Base-by-base conservation (phyloP, 2,113 vertebrate species). In the Trematomus loennbergii region DNA sequence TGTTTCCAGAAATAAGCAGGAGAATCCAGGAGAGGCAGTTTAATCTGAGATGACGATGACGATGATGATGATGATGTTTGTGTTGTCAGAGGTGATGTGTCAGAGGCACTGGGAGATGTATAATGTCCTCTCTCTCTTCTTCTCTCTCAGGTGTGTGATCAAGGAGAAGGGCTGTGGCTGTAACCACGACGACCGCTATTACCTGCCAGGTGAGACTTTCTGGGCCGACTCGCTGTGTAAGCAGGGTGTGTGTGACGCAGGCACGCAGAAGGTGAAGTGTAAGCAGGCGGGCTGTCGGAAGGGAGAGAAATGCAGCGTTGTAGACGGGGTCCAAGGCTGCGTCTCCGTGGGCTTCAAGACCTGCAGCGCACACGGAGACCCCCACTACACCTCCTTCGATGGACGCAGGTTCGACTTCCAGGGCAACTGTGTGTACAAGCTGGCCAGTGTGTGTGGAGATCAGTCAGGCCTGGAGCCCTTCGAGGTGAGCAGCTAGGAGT, bases 381-480 rank as follows among this genome's bases (percentile, higher is more conserved):
- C 59, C 4, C 82, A 75, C 72, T 79, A 65, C 18, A 2, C 0
- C 5, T 48, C 52, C 53, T 84, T 79, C 17, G 76, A 84, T 9
- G 53, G 58, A 29, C 64, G 8, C 20, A 75, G 40, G 57, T 79
- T 64, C 1, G 58, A 84, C 58, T 84, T 84, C 64, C 75, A 79
- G 46, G 75, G 82, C 17, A 75, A 84, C 70, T 84, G 82, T n/a
- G 52, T 84, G 10, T 84, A 79, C 75, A 62, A 11, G 2, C 29
- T 84, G 58, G 75, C 71, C 52, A 5, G 58, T 5, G 7, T 60
- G 46, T 64, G 82, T 75, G 40, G 54, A 70, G 15, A 53, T 5
- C 4, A 13, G 12, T 22, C 45, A 25, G 65, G 17, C 36, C 82
- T 75, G 9, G 3, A 46, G 9, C 20, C 9, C 45, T 84, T 84